A percentile compares a stretch with the other conserved stretches of the same genome.
These are phyloP conservation scores for Brotogeris chrysoptera DNA, from an alignment of 2,797 vertebrate species.

Conservation along the genomic window DNA sequence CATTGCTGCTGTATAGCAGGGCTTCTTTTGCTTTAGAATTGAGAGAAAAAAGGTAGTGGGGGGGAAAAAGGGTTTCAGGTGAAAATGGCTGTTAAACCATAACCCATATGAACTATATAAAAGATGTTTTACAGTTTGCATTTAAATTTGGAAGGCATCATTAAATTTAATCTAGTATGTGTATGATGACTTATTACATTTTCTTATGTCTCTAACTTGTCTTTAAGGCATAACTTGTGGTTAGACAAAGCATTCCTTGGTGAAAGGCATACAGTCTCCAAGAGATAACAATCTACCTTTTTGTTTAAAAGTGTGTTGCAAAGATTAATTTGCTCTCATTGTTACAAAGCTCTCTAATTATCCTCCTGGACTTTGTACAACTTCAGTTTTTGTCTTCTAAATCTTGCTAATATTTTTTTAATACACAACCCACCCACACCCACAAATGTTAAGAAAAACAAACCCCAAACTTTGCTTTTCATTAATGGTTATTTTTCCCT, in stretches of 20 bases:
- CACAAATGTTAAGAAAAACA: not conserved
- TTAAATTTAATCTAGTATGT: not conserved
- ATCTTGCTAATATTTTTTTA: not conserved
- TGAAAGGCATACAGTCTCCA: not conserved
- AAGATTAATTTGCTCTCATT: not conserved
- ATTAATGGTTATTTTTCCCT: not conserved
- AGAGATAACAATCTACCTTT: not conserved
- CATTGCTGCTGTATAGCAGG: not conserved
- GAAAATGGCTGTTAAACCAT: not conserved
- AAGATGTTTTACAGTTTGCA: not conserved
- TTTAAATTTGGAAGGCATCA: not conserved
- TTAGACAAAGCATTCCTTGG: not conserved
- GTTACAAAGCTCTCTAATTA: not conserved
- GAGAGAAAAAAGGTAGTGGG: not conserved
- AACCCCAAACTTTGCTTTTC: not conserved
- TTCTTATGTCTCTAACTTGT: not conserved
- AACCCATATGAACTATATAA: not conserved
- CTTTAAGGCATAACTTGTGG: not conserved
- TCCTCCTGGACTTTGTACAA: not conserved
- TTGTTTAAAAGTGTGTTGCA: not conserved
- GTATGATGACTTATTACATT: not conserved
- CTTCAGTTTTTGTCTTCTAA: not conserved
- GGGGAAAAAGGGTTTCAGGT: not conserved
- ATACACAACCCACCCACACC: fast-evolving
- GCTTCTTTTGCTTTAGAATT: not conserved